These are phyloP conservation scores for Alosa sapidissima DNA, from an alignment of 2,797 vertebrate species.

Conservation along the genomic window DNA sequence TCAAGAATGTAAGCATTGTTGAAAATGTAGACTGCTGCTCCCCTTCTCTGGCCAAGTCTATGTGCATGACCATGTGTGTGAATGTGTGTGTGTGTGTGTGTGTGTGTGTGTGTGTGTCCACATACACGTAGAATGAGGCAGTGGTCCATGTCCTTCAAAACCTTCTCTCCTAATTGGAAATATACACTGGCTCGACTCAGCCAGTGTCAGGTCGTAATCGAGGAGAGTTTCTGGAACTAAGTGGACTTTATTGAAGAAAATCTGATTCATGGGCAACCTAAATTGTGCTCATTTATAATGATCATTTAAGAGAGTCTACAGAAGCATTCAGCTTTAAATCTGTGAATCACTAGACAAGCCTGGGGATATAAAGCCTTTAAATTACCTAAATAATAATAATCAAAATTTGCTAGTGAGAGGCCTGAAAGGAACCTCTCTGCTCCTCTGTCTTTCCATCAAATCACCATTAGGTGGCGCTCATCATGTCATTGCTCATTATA, in stretches of 20 bases:
- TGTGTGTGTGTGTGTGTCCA: conserved; percentile 41
- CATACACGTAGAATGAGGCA: conserved; percentile 66
- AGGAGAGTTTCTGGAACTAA: conserved; percentile 49
- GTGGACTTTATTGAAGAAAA: conserved; percentile 52
- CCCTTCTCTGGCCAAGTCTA: conserved; percentile 54
- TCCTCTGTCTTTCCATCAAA: neutral
- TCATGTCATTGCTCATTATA: neutral
- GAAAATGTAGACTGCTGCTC: conserved; percentile 16
- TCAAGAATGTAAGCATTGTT: conserved; percentile 44
- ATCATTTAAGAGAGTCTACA: conserved; percentile 42
- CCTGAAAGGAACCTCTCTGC: neutral
- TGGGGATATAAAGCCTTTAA: neutral
- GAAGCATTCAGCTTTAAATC: neutral
- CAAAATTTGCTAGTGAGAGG: neutral
- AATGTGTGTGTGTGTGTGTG: conserved; percentile 14
- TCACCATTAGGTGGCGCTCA: conserved; percentile 5
- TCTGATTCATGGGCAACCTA: conserved; percentile 50
- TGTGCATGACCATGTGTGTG: conserved; percentile 3
- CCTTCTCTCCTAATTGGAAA: conserved; percentile 66
- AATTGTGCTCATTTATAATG: conserved; percentile 49
- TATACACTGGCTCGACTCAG: conserved; percentile 60
- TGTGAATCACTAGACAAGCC: neutral
- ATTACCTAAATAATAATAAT: neutral
- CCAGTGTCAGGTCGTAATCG: conserved; percentile 59
- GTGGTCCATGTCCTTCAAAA: conserved; percentile 63